Evolutionary conservation across 2,888 invertebrate species (phyloP), one percentile per base, ranked within the genome.

Genomic region (Drosophila robusta): DNA sequence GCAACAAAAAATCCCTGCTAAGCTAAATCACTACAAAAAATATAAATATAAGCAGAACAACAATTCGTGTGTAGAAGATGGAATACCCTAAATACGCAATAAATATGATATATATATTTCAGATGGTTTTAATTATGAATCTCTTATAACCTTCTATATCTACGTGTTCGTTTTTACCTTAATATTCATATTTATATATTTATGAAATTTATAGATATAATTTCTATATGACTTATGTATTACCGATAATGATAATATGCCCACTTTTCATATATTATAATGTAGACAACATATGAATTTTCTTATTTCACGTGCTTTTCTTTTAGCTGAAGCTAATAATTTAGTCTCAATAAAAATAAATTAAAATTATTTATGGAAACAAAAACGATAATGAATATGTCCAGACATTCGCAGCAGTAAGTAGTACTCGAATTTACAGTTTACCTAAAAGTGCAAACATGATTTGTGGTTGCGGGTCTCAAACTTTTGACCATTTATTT

Each of bases 1-100:
- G 58, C 47, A 22, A 56, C 55, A 51, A 44, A 51, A 70, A 75
- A 61, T 52, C 49, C 64, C 71, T 52, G 57, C 70, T 34, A 26
- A 75, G 46, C 58, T 70, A 65, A 58, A 74, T 70, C 56, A 76
- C 57, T 70, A 65, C 51, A 57, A 65, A 18, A 29, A 34, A 39
- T 32, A 54, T 9, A 41, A 9, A 41, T 9, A 38, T 5, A 9
- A 46, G 12, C 42, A 41, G 49, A 22, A 58, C n/a, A 44, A 46
- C 6, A 38, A 12, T n/a, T 7, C 14, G 8, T 16, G 14, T 22
- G 14, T 5, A 29, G 22, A 38, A 36, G 8, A 16, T 16, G 12
- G 24, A 24, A 24, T 55, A 24, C 36, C 32, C 45, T 44, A 7
- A 34, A 34, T 34, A 12, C 12, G 4, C 6, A 4, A 34, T 12